Evolutionary conservation across 2,113 vertebrate species (phyloP), one percentile per base, ranked within the genome.

Genomic region (Alethe diademata): DNA sequence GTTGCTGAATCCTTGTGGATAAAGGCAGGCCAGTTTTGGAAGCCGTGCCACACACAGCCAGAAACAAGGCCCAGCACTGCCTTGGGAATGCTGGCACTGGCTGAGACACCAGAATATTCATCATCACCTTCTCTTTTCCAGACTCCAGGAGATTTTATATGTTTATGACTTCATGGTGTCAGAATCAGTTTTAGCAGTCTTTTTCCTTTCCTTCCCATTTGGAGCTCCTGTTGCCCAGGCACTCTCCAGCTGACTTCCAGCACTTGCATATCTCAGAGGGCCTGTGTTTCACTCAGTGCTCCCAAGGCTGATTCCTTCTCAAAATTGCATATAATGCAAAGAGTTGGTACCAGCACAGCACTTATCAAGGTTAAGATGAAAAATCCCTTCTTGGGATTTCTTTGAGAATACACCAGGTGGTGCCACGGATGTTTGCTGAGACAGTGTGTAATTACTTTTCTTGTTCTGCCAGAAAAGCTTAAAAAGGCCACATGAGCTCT

Each of bases 401-500:
- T 93, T 78, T 69, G 86, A 69, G 87, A 88, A 76, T 94, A 78
- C 78, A 62, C 56, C 90, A 93, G 88, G 88, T 90, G 80, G 83
- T 91, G 86, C 78, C 78, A 82, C 8, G 56, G 90, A 58, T 79
- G 66, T 95, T 89, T 96, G 70, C 90, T 71, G 74, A 96, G 91
- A 88, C 94, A 91, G 78, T 62, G 62, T 86, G 86, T 94, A 97
- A 96, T 96, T 97, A 96, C 88, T 95, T 96, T 94, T 85, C 93
- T 94, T 89, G 74, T 95, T 95, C 92, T 85, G 64, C 60, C 76
- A 66, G 79, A 61, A 92, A 80, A 81, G 93, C 74, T 90, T 92
- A 82, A 91, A 91, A 95, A 93, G 64, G 67, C 53, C 50, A 58
- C 61, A 28, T 54, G 86, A 78, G 66, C 88, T 78, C 69, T 84